Base-by-base conservation (phyloP, 2,888 invertebrate genomes). In the Polymixis flavicincta region DNA sequence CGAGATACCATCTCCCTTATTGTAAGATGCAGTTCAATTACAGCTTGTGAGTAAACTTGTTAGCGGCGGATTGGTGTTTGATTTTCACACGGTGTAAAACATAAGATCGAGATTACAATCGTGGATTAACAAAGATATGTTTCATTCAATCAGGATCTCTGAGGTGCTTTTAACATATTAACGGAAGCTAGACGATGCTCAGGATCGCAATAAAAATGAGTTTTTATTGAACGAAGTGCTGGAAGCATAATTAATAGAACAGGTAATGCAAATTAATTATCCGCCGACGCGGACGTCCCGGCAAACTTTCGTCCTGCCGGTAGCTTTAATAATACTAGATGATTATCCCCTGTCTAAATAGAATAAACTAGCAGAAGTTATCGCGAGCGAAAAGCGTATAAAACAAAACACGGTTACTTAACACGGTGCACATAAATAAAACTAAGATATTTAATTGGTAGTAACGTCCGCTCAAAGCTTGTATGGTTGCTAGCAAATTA, bases 371-470 rank as follows among this genome's bases (percentile, higher is more conserved):
- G 81, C 67, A 57, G 70, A 83, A 83, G 65, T 87, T 90, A 92
- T 91, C 86, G 85, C 83, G 61, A 85, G 78, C 76, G 83, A 86
- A 88, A 85, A 85, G 85, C 88, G 85, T 88, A 90, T 88, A 85
- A 88, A 87, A 87, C 87, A 90, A 88, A 90, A 91, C 90, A 89
- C 80, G 86, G 90, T 90, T 89, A 90, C 90, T 90, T 90, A 90
- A 88, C 89, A 89, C 89, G 80, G 60, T 69, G 85, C 85, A 89
- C 83, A 88, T 89, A 89, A 90, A 92, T 91, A 91, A 91, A 88
- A 90, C 89, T 88, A 89, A 88, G 87, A 90, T 90, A 90, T 91
- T 91, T 92, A 92, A 92, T 92, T 92, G 90, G 90, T 89, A 86
- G 87, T 89, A 83, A 83, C 83, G 88, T 88, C 86, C 83, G 87